Conservation (phyloP, 92 coral and sea anemone species). For the Palythoa grandiflora region DNA sequence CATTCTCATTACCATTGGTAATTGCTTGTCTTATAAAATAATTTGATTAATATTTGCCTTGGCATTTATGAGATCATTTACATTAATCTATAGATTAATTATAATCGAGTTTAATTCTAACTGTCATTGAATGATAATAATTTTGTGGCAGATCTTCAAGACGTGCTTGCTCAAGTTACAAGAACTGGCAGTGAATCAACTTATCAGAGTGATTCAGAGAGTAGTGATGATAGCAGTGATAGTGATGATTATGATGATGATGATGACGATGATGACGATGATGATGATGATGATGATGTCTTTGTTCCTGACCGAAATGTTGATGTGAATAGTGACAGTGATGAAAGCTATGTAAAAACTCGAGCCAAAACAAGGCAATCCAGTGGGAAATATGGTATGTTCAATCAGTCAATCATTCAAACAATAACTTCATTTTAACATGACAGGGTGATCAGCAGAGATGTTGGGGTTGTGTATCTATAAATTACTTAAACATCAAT, state of each 20-base stretch:
- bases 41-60: too few species aligned
- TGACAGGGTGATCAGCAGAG: too few species aligned
- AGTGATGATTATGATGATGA: constrained; percentile 46
- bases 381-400: constrained; percentile 16
- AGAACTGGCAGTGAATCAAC: constrained; percentile 40
- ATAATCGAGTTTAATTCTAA: not conserved
- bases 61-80: too few species aligned
- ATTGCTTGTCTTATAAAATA: too few species aligned
- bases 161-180: constrained; percentile 68
- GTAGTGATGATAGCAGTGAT: constrained; percentile 46
- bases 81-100: too few species aligned
- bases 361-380: not conserved
- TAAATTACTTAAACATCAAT: too few species aligned
- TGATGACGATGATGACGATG: constrained; percentile 3
- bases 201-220: constrained; percentile 33
- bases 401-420: not conserved
- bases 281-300: constrained; percentile 49
- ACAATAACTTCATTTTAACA: too few species aligned
- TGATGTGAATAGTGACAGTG: constrained; percentile 30
- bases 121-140: not conserved
- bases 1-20: too few species aligned
- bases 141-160: constrained; percentile 55
- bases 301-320: not conserved
- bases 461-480: too few species aligned
- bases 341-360: not conserved